Conservation (phyloP, 1,140 invertebrate species). For the Adelges cooleyi region DNA sequence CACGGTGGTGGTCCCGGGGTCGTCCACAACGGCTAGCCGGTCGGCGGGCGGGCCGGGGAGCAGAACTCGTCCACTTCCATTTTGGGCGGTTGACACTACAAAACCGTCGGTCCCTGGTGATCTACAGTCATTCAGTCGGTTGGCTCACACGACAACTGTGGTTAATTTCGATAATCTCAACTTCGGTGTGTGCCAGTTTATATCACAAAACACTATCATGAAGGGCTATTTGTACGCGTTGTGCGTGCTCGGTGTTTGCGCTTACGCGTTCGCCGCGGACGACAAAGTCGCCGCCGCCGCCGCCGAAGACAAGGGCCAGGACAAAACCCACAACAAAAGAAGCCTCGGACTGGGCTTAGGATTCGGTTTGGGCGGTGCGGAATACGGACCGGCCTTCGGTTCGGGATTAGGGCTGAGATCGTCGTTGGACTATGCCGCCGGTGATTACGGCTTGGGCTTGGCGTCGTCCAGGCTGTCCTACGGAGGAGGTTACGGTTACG, state of each 20-base stretch:
- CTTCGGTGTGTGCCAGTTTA: no score
- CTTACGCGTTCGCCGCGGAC: constrained; percentile 32
- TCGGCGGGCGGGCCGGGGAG: neutral
- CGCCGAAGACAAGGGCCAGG: constrained; percentile 34
- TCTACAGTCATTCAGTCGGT: neutral
- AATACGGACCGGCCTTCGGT: neutral
- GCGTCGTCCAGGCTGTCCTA: neutral
- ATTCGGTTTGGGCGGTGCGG: constrained; percentile 40
- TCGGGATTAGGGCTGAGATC: no score
- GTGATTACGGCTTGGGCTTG: constrained; percentile 1
- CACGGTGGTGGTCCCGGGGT: neutral
- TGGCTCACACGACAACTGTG: no score
- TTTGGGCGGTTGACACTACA: constrained; percentile 6
- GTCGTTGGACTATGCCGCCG: neutral
- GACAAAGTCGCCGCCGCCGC: constrained; percentile 34
- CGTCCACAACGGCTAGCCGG: no score
- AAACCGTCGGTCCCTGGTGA: neutral
- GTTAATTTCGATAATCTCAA: no score
- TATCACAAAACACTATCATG: neutral
- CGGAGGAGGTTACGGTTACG: constrained; percentile 6
- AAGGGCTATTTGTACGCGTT: constrained; percentile 1
- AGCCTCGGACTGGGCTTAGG: constrained; percentile 44
- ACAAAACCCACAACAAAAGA: constrained; percentile 4
- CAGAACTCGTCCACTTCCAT: neutral
- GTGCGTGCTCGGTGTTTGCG: constrained; percentile 8